phyloP scores from a whole-genome alignment of 2,113 vertebrate species.

The Oxyura jamaicensis region DNA sequence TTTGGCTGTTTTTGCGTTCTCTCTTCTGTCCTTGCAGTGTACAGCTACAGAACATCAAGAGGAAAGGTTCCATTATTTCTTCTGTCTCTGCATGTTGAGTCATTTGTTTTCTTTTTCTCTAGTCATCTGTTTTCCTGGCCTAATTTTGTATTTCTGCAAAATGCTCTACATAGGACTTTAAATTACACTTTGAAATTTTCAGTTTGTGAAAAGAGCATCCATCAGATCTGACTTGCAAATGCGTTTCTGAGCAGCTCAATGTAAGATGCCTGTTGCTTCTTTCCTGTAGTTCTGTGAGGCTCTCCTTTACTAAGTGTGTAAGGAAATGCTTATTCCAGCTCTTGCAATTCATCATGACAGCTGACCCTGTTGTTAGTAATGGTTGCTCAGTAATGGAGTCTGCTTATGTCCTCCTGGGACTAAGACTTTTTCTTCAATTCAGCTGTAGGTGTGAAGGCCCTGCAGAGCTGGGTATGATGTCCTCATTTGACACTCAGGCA shows the following conservation, averaged over 20 bases:
- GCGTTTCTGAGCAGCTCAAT: not conserved
- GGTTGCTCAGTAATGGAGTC: not conserved
- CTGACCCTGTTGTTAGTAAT: not conserved
- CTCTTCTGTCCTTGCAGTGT: not conserved
- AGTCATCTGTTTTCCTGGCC: accelerated
- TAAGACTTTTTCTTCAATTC: not conserved
- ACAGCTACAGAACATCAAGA: not conserved
- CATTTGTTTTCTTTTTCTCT: not conserved
- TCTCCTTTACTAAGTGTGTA: not conserved
- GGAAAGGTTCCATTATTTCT: not conserved
- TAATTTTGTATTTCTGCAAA: not conserved
- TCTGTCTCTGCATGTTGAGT: accelerated
- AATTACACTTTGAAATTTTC: not conserved
- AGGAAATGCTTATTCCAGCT: not conserved
- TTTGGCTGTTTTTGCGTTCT: not conserved
- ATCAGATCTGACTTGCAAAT: not conserved
- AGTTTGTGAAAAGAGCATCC: not conserved
- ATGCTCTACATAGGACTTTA: not conserved
- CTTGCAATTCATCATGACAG: not conserved
- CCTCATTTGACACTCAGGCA: not conserved
- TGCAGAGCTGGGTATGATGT: not conserved
- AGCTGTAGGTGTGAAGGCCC: not conserved
- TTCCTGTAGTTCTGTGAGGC: not conserved
- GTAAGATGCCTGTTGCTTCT: not conserved
- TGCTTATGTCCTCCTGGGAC: not conserved